Percentiles rank a stretch among this genome's conserved stretches.
Conservation (phyloP, 2,888 invertebrate species). For the Imbricaverruca yamaguchii region DNA sequence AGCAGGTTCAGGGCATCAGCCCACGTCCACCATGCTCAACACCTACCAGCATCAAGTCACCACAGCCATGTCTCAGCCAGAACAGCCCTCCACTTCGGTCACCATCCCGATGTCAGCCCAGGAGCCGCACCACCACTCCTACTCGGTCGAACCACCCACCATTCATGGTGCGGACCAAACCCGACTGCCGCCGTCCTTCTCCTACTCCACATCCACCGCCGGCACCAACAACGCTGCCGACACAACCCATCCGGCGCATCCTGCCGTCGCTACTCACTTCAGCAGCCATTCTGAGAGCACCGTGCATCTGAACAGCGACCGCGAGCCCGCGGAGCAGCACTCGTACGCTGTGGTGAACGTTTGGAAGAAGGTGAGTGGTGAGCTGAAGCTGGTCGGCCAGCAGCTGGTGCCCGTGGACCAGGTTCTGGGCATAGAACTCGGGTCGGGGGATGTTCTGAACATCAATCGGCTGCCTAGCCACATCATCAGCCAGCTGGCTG, state of each 20-base stretch:
- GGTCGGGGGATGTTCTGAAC: background rate
- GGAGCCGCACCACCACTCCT: too few species aligned
- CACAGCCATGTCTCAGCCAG: too few species aligned
- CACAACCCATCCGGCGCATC: too few species aligned
- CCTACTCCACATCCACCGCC: too few species aligned
- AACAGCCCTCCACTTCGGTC: too few species aligned
- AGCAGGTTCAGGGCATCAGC: background rate
- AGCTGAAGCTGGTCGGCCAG: background rate
- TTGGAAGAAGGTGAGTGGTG: constrained; percentile 1
- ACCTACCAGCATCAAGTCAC: too few species aligned
- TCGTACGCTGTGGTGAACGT: constrained; percentile 15
- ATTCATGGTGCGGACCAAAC: too few species aligned
- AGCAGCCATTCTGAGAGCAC: background rate
- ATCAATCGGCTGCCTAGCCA: background rate
- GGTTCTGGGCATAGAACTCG: background rate
- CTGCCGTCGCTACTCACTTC: too few species aligned
- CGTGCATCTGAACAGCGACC: background rate
- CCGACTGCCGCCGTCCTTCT: too few species aligned
- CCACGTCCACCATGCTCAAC: background rate
- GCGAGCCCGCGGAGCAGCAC: background rate
- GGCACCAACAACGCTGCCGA: too few species aligned
- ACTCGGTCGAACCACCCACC: too few species aligned
- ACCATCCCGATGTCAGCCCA: too few species aligned
- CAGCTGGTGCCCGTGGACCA: constrained; percentile 5
- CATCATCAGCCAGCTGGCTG: background rate